Conservation (phyloP, 2,888 invertebrate species). For the Erannis defoliaria region DNA sequence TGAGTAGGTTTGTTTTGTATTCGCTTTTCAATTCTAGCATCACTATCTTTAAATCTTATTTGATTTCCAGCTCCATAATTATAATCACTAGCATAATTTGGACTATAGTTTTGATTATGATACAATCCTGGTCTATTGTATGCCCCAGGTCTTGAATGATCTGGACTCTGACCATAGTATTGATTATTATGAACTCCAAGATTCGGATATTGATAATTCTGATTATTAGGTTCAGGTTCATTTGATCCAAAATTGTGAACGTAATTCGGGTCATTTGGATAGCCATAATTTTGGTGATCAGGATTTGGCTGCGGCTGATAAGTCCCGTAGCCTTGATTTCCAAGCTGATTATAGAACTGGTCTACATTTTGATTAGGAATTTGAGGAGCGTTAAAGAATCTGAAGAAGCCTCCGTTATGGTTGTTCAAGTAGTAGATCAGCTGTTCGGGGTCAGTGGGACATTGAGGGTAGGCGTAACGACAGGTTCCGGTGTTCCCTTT, state of each 20-base stretch:
- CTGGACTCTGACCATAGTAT: not conserved
- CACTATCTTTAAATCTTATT: conserved; percentile 47
- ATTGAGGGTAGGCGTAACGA: conserved; percentile 89
- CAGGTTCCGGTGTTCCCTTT: conserved; percentile 87
- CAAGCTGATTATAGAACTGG: conserved; percentile 72
- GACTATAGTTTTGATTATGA: conserved; percentile 53
- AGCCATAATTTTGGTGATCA: conserved; percentile 40
- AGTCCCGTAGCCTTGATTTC: conserved; percentile 42
- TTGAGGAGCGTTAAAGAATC: conserved; percentile 88
- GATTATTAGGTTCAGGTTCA: conserved; percentile 32
- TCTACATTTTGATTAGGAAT: conserved; percentile 63
- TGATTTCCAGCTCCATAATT: conserved; percentile 46
- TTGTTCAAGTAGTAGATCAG: conserved; percentile 93
- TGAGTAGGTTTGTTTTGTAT: conserved; percentile 69
- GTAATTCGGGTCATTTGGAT: conserved; percentile 33
- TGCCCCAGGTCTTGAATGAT: not conserved
- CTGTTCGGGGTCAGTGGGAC: conserved; percentile 91
- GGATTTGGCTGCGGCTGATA: conserved; percentile 28
- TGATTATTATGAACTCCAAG: conserved; percentile 2
- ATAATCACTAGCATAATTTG: conserved; percentile 55
- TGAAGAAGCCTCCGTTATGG: conserved; percentile 94
- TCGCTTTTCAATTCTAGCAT: conserved; percentile 61
- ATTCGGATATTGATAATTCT: conserved; percentile 37
- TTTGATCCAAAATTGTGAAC: conserved; percentile 38
- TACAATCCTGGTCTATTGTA: conserved; percentile 31